Evolutionary conservation across 2,888 invertebrate genomes (phyloP).

Genomic region (Epinotia demarniana): DNA sequence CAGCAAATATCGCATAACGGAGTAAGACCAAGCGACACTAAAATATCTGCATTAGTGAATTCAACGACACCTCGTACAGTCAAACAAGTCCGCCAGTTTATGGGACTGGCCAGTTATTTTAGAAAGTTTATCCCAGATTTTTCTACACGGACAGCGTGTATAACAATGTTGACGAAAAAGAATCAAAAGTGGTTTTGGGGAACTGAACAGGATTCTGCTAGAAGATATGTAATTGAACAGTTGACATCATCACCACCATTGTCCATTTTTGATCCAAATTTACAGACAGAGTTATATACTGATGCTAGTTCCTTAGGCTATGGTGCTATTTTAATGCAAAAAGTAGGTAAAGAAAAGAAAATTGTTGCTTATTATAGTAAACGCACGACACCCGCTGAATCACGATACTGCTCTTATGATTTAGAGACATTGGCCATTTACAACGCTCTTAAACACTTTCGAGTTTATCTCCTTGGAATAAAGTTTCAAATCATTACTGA

Average conservation of each 20-base stretch:
- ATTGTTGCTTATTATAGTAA: slow-evolving; percentile 22
- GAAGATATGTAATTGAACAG: slow-evolving; percentile 11
- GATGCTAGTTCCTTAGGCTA: slow-evolving; percentile 20
- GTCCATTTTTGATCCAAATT: slow-evolving; percentile 6
- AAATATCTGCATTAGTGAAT: slow-evolving; percentile 9
- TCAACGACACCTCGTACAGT: slow-evolving; percentile 3
- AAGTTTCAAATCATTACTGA: slow-evolving; percentile 15
- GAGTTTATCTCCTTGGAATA: slow-evolving; percentile 8
- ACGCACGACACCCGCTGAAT: slow-evolving; percentile 14
- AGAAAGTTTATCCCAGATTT: slow-evolving; percentile 8
- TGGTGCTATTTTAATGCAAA: slow-evolving; percentile 24
- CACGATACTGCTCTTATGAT: slow-evolving; percentile 16
- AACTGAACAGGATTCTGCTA: slow-evolving; percentile 1
- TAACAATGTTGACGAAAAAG: slow-evolving; percentile 2
- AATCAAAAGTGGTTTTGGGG: slow-evolving; percentile 16
- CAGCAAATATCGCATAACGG: slow-evolving; percentile 5
- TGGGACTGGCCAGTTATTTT: slow-evolving; percentile 14
- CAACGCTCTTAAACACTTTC: slow-evolving; percentile 22
- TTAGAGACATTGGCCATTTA: slow-evolving; percentile 21
- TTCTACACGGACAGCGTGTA: slow-evolving; percentile 2
- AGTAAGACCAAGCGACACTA: neutral
- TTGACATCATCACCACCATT: neutral
- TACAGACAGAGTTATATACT: slow-evolving; percentile 12
- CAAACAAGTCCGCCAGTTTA: too few species aligned
- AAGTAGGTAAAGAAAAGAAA: neutral